phyloP scores from a whole-genome alignment of 1,140 invertebrate species.

The Lethrus apterus region DNA sequence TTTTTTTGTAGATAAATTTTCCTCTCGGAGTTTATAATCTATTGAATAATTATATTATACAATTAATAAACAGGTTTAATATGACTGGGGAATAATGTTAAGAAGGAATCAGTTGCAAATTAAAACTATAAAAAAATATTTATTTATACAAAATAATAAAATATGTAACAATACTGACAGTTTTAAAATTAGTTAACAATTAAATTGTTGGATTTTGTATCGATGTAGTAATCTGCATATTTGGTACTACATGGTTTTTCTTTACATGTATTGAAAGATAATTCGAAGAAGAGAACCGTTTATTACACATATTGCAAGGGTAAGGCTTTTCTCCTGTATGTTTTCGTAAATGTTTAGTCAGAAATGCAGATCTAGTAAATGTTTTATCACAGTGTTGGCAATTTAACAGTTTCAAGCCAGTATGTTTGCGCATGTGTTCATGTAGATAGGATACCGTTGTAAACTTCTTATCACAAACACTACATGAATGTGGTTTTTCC shows the following conservation, averaged over 20 bases:
- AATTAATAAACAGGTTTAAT: no score
- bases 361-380: conserved; percentile 33
- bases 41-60: no score
- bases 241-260: conserved; percentile 2
- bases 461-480: conserved; percentile 31
- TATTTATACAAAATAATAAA: no score
- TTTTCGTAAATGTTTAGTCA: conserved; percentile 39
- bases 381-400: conserved; percentile 44
- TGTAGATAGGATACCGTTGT: conserved; percentile 22
- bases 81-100: no score
- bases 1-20: no score
- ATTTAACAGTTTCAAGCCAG: conserved; percentile 28
- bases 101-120: no score
- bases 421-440: conserved; percentile 24
- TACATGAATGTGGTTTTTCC: conserved; percentile 49
- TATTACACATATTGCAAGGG: conserved; percentile 44
- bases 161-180: not conserved
- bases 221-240: no score
- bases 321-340: conserved; percentile 41
- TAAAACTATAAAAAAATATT: conserved; percentile 27
- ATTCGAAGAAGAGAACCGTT: conserved; percentile 24
- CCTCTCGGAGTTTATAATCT: no score
- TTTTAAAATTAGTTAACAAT: not conserved
- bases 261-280: conserved; percentile 23
- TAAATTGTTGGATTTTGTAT: no score